Evolutionary conservation across 1,140 invertebrate species (phyloP), one percentile per base, ranked within the genome.

Genomic region (Solenopsis invicta): DNA sequence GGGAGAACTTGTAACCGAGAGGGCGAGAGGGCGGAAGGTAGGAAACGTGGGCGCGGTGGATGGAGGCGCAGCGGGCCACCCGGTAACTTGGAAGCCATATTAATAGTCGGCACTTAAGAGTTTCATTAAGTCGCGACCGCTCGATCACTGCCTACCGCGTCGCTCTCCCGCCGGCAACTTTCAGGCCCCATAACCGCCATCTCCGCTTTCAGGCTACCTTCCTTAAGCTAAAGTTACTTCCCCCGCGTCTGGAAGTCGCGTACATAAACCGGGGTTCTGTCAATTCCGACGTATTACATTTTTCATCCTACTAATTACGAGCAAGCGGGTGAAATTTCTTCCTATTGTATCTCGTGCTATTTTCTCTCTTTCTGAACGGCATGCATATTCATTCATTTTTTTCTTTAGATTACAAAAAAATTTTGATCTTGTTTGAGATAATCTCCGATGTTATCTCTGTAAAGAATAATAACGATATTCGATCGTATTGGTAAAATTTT

Each of bases 61-160:
- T 16, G 74, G 75, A 87, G 74, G 80, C 62, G 86, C 76, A 87
- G 80, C 89, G 72, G 85, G 74, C 88, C 86, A 85, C 64, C 54
- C 48, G 64, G 86, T 85, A 81, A 90, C 91, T 93, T 89, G 91
- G 90, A 93, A 95, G 93, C 92, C 91, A 94, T 95, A 95, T 95
- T 95, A 94, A 95, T 95, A 95, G 94, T 94, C 92, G 92, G 90
- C 91, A 93, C 94, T 95, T 94, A 93, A 94, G 94, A 94, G 93
- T 94, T 95, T 95, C 94, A 95, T 95, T 95, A 95, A 95, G 94
- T 94, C 92, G 91, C 93, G 90, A 92, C 90, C 93, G 92, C 93
- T 94, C 94, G 93, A 94, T 95, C 94, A 94, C 93, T 93, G 94
- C 93, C 93, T 93, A 89, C 88, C 89, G 85, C 89, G 85, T 80